Evolutionary conservation across 2,113 vertebrate species (phyloP).

Genomic region (Corythornis vintsioides): DNA sequence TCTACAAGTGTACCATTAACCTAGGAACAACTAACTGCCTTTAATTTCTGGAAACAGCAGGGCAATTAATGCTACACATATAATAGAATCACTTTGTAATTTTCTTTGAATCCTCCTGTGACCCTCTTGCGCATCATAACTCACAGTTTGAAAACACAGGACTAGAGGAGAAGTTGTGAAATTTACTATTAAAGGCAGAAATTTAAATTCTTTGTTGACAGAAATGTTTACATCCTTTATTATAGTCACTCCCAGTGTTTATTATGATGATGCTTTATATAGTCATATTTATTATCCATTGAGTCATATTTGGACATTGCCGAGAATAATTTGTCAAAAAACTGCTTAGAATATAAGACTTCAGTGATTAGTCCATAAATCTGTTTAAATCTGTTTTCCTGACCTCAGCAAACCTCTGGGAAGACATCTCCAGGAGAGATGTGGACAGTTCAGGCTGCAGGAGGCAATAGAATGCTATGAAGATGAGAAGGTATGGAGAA

Average conservation of each 20-base stretch:
- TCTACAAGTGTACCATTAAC: background rate
- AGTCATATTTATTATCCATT: background rate
- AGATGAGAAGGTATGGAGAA: background rate
- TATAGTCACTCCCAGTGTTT: background rate
- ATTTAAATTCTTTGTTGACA: background rate
- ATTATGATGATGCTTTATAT: background rate
- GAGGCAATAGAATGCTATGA: background rate
- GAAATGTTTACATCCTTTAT: background rate
- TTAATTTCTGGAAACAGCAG: constrained; percentile 33
- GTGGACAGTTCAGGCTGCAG: background rate
- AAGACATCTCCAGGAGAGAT: background rate
- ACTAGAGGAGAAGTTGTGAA: background rate
- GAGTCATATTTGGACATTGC: background rate
- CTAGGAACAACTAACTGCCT: background rate
- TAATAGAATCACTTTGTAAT: constrained; percentile 7
- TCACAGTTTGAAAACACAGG: background rate
- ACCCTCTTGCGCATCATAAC: background rate
- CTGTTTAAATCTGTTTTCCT: background rate
- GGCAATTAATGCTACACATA: constrained; percentile 19
- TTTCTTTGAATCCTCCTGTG: background rate
- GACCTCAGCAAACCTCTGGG: background rate
- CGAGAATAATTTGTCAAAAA: background rate
- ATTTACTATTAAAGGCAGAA: background rate
- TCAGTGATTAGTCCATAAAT: background rate
- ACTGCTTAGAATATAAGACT: background rate